Conservation (phyloP, 1,140 invertebrate genomes). For the Lepidurus couesii region DNA sequence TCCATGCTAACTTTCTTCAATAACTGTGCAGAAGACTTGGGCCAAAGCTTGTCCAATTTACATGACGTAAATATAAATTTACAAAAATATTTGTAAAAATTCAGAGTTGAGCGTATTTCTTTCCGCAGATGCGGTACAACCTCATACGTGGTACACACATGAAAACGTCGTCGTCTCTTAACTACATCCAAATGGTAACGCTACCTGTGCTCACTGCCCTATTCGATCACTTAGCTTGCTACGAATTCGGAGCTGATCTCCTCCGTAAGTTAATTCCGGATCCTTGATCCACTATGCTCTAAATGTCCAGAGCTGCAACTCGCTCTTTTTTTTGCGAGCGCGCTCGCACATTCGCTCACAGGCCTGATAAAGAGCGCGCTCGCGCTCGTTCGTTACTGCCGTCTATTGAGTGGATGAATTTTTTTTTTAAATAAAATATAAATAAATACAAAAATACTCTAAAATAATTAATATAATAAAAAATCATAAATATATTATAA, state of each 20-base stretch:
- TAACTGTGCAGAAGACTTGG: conserved; percentile 95
- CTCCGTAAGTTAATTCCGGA: conserved; percentile 62
- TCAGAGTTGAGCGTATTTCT: neutral
- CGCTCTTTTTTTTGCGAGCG: too few relatives aligned
- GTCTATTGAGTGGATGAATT: too few relatives aligned
- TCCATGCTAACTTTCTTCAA: conserved; percentile 99
- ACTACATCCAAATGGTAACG: conserved; percentile 88
- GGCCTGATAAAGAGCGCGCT: too few relatives aligned
- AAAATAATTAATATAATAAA: too few relatives aligned
- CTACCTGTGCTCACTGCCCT: conserved; percentile 90
- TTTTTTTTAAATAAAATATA: too few relatives aligned
- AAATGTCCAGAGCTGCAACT: too few relatives aligned
- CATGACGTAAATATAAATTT: conserved; percentile 60
- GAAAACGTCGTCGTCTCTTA: conserved; percentile 88
- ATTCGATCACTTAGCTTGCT: conserved; percentile 94
- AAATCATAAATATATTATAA: too few relatives aligned
- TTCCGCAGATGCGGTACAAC: conserved; percentile 74
- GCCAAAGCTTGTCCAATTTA: conserved; percentile 88
- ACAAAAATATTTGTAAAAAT: neutral
- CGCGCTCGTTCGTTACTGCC: too few relatives aligned
- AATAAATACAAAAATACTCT: too few relatives aligned
- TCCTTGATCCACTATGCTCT: neutral
- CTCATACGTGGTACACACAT: conserved; percentile 93
- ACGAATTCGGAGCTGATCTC: conserved; percentile 96
- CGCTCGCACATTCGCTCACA: too few relatives aligned